phyloP scores from a whole-genome alignment of 2,113 vertebrate species.

The Quiscalus mexicanus region DNA sequence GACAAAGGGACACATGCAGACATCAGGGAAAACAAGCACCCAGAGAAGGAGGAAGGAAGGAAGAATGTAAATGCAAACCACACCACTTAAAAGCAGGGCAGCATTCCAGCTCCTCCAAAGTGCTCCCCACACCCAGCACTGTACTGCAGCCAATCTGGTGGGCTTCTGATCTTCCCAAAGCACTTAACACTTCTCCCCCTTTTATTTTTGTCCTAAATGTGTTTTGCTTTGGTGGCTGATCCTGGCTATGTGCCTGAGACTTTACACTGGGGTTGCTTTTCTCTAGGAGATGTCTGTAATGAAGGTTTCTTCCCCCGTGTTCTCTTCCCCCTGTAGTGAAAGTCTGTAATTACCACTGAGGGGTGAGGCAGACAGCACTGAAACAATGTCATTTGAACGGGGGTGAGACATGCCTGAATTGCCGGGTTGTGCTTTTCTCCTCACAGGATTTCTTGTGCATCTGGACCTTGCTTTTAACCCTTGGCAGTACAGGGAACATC shows the following conservation, averaged over 20 bases:
- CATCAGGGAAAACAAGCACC: background rate
- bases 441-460: constrained; percentile 58
- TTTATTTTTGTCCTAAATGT: constrained; percentile 56
- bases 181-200: constrained; percentile 48
- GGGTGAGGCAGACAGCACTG: constrained; percentile 73
- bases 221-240: constrained; percentile 35
- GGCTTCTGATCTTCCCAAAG: constrained; percentile 45
- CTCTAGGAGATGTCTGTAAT: constrained; percentile 72
- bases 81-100: background rate
- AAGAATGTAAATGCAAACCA: background rate
- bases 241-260: constrained; percentile 39
- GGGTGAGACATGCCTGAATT: constrained; percentile 78
- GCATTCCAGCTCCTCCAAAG: constrained; percentile 39
- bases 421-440: constrained; percentile 73
- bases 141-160: constrained; percentile 18
- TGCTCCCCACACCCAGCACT: background rate
- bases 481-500: background rate
- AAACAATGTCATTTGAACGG: constrained; percentile 81
- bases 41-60: constrained; percentile 1
- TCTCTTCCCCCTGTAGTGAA: constrained; percentile 58
- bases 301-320: constrained; percentile 68
- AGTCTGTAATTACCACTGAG: constrained; percentile 80
- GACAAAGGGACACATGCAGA: background rate
- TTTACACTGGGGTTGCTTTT: constrained; percentile 63
- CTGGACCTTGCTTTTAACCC: constrained; percentile 56